Percentiles rank a stretch among this genome's conserved stretches.
Evolutionary conservation across 2,113 vertebrate genomes (phyloP).

Genomic region (Girardinichthys multiradiatus): DNA sequence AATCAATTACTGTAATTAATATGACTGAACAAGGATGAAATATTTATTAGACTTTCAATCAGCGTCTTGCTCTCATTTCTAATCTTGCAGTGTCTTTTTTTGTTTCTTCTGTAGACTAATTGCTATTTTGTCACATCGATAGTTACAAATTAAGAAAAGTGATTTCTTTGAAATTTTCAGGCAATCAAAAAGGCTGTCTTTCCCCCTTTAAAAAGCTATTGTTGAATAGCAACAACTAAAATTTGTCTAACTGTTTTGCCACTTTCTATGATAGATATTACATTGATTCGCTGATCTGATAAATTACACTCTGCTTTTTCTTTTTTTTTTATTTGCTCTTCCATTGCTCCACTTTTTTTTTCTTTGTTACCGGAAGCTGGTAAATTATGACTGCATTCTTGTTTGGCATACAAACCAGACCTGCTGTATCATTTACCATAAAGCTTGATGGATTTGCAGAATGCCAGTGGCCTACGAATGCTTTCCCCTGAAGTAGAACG

Average conservation of each 20-base stretch:
- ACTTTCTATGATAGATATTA: slow-evolving; percentile 54
- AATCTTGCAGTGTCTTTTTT: slow-evolving; percentile 7
- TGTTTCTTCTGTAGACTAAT: slow-evolving; percentile 6
- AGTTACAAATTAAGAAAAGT: slow-evolving; percentile 42
- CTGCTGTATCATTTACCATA: slow-evolving; percentile 6
- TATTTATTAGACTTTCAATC: slow-evolving; percentile 58
- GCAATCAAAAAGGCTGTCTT: slow-evolving; percentile 6
- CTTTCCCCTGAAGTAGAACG: slow-evolving; percentile 3
- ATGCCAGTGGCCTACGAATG: slow-evolving; percentile 7
- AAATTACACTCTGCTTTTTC: slow-evolving; percentile 15
- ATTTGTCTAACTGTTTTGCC: slow-evolving; percentile 23
- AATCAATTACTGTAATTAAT: slow-evolving; percentile 75
- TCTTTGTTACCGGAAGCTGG: slow-evolving; percentile 7
- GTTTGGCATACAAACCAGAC: not conserved
- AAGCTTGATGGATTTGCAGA: slow-evolving; percentile 31
- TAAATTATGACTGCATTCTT: slow-evolving; percentile 21
- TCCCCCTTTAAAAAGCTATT: not conserved
- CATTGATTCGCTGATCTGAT: slow-evolving; percentile 31
- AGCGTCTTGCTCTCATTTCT: slow-evolving; percentile 14
- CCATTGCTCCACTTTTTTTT: not conserved
- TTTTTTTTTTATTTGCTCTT: slow-evolving; percentile 22
- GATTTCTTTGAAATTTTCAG: slow-evolving; percentile 29
- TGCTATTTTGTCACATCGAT: not conserved
- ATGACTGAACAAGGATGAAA: slow-evolving; percentile 54
- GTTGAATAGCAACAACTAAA: slow-evolving; percentile 26